Evolutionary conservation across 1,140 invertebrate species (phyloP).

Genomic region (Spodoptera litura): DNA sequence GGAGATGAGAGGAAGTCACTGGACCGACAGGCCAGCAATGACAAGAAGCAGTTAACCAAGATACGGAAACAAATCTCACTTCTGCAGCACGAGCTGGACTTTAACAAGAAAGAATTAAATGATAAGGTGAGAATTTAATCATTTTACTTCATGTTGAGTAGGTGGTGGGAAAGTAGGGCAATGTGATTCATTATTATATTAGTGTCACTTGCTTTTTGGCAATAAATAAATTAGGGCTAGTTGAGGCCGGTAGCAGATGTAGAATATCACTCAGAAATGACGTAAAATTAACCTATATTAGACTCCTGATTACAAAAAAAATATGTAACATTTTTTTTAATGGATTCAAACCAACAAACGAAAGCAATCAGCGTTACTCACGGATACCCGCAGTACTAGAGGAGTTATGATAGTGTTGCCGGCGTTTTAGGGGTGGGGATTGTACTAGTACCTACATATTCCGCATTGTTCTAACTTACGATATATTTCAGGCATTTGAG

Average conservation of each 20-base stretch:
- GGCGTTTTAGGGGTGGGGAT: no score
- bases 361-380: no score
- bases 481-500: conserved; percentile 75
- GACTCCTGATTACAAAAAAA: no score
- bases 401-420: no score
- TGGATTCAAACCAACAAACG: no score
- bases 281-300: no score
- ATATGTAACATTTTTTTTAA: no score
- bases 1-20: conserved; percentile 59
- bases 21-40: conserved; percentile 63
- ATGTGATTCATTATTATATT: conserved; percentile 7
- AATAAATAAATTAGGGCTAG: background rate
- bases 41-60: conserved; percentile 76
- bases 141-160: background rate
- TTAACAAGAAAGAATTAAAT: conserved; percentile 82
- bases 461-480: no score
- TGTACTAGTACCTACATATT: no score
- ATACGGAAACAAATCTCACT: conserved; percentile 87
- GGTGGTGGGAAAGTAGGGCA: background rate
- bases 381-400: no score
- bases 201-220: background rate
- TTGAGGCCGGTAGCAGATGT: background rate
- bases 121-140: conserved; percentile 72
- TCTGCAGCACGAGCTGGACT: conserved; percentile 87
- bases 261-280: no score